Evolutionary conservation across 2,797 vertebrate genomes (phyloP), one percentile per base, ranked within the genome.

Genomic region (Threskiornis aethiopicus): DNA sequence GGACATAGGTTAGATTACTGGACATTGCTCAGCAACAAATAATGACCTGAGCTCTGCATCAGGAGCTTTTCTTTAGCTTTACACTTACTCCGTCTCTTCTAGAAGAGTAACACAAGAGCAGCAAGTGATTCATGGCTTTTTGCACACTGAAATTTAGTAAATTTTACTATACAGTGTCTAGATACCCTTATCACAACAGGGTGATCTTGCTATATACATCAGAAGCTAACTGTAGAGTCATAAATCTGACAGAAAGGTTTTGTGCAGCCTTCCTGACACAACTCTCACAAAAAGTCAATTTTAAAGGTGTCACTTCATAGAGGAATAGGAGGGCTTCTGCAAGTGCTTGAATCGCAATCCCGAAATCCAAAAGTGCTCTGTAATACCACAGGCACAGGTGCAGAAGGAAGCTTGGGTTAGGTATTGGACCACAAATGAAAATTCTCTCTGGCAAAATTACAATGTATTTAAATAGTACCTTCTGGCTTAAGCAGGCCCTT

Each of bases 1-100:
- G 95, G 87, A 90, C 66, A 52, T 7, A 72, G 66, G 59, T 90
- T 97, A 69, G 72, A 76, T 91, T 96, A 92, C 91, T 95, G 95
- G 95, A 73, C 90, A 73, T 97, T 91, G 95, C 62, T 97, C 90
- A 95, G 81, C 64, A 96, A 94, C 87, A 96, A 97, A 92, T 95
- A 96, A 93, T 44, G 66, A 72, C 49, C 62, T 80, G 67, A 90
- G 13, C 70, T 57, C 92, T 83, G 37, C 49, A 92, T 24, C 6
- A 29, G 62, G 54, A 89, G 16, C 9, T 93, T 91, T 92, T 76
- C 62, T 96, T 91, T 59, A 77, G 61, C 69, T 94, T 94, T 80
- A 47, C 81, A 70, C 52, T 78, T 87, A 89, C 22, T 85, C 41
- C 22, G 78, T 78, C 25, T 70, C 15, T 64, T 37, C 41, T 29